Base-by-base conservation (phyloP, 2,888 invertebrate genomes). In the Fragum sueziense region DNA sequence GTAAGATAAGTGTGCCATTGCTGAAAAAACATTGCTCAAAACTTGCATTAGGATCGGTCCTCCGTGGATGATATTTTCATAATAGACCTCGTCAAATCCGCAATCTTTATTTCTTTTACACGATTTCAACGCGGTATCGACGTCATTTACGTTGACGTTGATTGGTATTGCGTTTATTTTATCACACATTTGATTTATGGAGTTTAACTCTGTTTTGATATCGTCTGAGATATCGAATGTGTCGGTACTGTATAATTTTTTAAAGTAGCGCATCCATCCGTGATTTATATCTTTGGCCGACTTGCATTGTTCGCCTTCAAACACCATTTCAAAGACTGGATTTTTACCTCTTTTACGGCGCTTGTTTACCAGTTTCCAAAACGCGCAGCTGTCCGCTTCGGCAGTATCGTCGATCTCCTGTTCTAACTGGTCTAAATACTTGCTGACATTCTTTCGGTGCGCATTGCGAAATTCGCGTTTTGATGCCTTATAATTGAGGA, bases 391-490 rank as follows among this genome's bases (percentile, higher is more conserved):
- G 22, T 67, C 67, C 17, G 33, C 41, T 37, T 67, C 67, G 22
- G 67, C 67, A 34, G 25, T 37, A n/a, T 41, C 17, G 29, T 67
- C 67, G 17, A 67, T 34, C 20, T 67, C 67, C 25, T 67, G 22
- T 11, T 67, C 37, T 25, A 67, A 20, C 25, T 67, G 34, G 17
- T 34, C 14, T 67, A 67, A n/a, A 67, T 67, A 37, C 14, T n/a
- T 29, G 17, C n/a, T 11, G 7, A 61, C 61, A 7, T 29, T 61
- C 33, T 61, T 11, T 17, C 61, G 17, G 29, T 61, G 61, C 27
- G 33, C n/a, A 20, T 61, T 61, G 9, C 61, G 29, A n/a, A 61
- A 61, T 20, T 29, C 33, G 61, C 61, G 61, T 37, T 67, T 67
- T 54, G 67, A 17, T 11, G 34, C 14, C 41, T 67, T 67, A 37